Percentiles rank a stretch among this genome's conserved stretches.
These are phyloP conservation scores for Notechis scutatus DNA, from an alignment of 2,113 vertebrate genomes.

Conservation along the genomic window DNA sequence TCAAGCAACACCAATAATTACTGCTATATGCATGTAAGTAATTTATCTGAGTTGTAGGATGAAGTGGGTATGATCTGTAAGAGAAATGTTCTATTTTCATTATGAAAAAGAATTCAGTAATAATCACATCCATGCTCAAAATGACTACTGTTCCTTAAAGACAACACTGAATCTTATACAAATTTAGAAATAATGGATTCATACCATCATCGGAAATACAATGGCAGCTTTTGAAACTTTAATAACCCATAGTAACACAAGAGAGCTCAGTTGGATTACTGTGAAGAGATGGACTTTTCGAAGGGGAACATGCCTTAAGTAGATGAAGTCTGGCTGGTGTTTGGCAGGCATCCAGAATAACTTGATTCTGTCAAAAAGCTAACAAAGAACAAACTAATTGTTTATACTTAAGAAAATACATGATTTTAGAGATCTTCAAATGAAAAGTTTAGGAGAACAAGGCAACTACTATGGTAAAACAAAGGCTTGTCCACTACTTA, in stretches of 20 bases:
- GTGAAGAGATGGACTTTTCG: slow-evolving; percentile 98
- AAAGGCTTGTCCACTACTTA: not conserved
- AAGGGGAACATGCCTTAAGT: slow-evolving; percentile 92
- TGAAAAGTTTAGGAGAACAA: not conserved
- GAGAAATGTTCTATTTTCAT: not conserved
- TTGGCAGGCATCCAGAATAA: slow-evolving; percentile 98
- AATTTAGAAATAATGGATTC: slow-evolving; percentile 15
- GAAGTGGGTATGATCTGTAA: not conserved
- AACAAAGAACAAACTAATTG: slow-evolving; percentile 54
- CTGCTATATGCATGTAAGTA: not conserved
- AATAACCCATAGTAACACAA: slow-evolving; percentile 93
- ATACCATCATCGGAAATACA: slow-evolving; percentile 99
- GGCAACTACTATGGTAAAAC: not conserved
- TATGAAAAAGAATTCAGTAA: not conserved
- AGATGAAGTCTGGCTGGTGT: slow-evolving; percentile 98
- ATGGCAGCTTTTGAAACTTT: slow-evolving; percentile 95
- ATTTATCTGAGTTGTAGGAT: not conserved
- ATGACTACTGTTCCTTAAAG: not conserved
- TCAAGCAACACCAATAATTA: not conserved
- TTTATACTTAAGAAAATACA: slow-evolving; percentile 8
- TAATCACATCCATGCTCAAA: not conserved
- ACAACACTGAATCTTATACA: not conserved
- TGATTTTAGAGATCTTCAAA: not conserved
- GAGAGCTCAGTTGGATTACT: slow-evolving; percentile 91
- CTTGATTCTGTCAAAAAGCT: slow-evolving; percentile 94